phyloP scores from a whole-genome alignment of 1,140 invertebrate genomes.

The Zaprionus africanus region DNA sequence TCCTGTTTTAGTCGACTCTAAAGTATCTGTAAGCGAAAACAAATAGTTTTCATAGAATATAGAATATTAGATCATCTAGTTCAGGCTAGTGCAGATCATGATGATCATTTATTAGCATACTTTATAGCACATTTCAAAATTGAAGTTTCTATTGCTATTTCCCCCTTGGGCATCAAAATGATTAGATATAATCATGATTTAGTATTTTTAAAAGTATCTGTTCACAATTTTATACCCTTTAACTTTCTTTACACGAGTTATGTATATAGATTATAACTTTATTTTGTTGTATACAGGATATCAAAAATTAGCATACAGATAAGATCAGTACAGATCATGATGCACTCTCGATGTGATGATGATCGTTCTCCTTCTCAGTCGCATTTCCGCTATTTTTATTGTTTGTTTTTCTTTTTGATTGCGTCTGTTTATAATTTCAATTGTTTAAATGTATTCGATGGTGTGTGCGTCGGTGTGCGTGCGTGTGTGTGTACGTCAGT shows the following conservation, averaged over 20 bases:
- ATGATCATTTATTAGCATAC: no score
- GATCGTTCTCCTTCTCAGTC: constrained; percentile 3
- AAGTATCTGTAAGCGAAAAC: no score
- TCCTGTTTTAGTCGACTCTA: no score
- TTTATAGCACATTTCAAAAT: no score
- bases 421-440: constrained; percentile 34
- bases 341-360: neutral
- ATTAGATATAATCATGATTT: no score
- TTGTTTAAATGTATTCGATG: constrained; percentile 30
- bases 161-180: no score
- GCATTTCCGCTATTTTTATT: constrained; percentile 43
- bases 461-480: neutral
- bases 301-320: constrained; percentile 26
- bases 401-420: constrained; percentile 18
- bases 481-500: constrained; percentile 3
- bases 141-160: no score
- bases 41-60: no score
- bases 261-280: neutral
- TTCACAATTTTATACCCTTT: neutral
- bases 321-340: neutral
- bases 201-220: no score
- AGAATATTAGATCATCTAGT: no score
- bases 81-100: no score
- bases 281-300: constrained; percentile 13
- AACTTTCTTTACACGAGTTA: neutral